phyloP scores from a whole-genome alignment of 2,113 vertebrate species.

The Orthonyx spaldingii region DNA sequence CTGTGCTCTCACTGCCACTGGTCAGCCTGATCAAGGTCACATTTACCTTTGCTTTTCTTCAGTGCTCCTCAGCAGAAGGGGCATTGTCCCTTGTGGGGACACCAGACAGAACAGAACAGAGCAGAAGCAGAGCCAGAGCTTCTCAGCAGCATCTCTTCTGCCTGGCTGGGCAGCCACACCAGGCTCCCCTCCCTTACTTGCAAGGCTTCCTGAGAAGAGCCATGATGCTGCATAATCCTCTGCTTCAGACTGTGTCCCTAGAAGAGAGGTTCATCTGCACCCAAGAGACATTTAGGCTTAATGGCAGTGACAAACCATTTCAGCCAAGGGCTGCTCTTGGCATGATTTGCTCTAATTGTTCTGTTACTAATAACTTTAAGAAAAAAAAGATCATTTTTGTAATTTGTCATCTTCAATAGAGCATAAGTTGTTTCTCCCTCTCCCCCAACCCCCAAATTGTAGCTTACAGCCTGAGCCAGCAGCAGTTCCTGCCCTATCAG shows the following conservation, averaged over 20 bases:
- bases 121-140: background rate
- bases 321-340: background rate
- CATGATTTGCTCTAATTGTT: background rate
- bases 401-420: background rate
- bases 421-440: background rate
- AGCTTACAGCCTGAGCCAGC: background rate
- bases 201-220: background rate
- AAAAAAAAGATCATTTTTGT: background rate
- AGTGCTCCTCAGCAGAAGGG: background rate
- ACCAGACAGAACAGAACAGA: too few relatives aligned
- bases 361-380: background rate
- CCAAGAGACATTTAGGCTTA: background rate
- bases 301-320: background rate
- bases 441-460: fast-evolving
- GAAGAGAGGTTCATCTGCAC: background rate
- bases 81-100: background rate
- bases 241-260: background rate
- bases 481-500: background rate
- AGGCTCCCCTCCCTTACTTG: background rate
- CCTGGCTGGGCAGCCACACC: background rate
- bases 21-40: background rate
- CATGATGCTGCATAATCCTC: background rate
- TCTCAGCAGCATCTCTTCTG: background rate
- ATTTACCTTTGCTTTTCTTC: background rate
- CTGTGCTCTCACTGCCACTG: background rate